A percentile compares a stretch with the other conserved stretches of the same genome.
Conservation (phyloP, 2,888 invertebrate genomes). For the Rhodophaea formosa region DNA sequence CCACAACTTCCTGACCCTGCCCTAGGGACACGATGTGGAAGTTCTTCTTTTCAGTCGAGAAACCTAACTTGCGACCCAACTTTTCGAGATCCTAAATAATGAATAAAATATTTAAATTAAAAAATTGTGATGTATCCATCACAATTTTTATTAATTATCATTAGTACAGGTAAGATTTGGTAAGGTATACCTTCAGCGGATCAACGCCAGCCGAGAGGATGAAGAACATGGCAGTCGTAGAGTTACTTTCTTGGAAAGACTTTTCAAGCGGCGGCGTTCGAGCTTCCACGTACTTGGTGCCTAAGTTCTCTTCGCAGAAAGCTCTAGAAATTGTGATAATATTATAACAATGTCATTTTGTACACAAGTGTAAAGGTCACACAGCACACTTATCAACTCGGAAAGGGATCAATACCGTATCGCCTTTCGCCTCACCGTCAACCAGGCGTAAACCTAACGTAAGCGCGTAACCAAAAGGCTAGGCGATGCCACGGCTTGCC, state of each 20-base stretch:
- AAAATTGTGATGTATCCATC: too few relatives aligned
- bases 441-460: too few relatives aligned
- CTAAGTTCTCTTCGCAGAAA: constrained; percentile 94
- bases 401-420: too few relatives aligned
- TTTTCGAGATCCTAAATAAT: constrained; percentile 90
- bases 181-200: constrained; percentile 91
- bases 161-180: too few relatives aligned
- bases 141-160: too few relatives aligned
- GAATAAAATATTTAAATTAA: neutral
- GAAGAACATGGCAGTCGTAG: constrained; percentile 94
- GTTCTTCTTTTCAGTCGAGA: constrained; percentile 88
- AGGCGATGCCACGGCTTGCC: too few relatives aligned
- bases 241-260: constrained; percentile 92
- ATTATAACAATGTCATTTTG: too few relatives aligned
- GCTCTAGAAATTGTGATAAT: constrained; percentile 64
- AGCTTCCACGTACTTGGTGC: constrained; percentile 89
- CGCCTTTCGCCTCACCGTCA: too few relatives aligned
- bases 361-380: too few relatives aligned
- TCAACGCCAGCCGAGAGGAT: constrained; percentile 97
- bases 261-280: constrained; percentile 90
- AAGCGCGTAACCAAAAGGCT: too few relatives aligned
- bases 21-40: constrained; percentile 97
- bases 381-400: too few relatives aligned
- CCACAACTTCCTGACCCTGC: constrained; percentile 96
- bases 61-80: constrained; percentile 90